A percentile compares a stretch with the other conserved stretches of the same genome.
Evolutionary conservation across 2,797 vertebrate species (phyloP).

Genomic region (Naso thynnoides): DNA sequence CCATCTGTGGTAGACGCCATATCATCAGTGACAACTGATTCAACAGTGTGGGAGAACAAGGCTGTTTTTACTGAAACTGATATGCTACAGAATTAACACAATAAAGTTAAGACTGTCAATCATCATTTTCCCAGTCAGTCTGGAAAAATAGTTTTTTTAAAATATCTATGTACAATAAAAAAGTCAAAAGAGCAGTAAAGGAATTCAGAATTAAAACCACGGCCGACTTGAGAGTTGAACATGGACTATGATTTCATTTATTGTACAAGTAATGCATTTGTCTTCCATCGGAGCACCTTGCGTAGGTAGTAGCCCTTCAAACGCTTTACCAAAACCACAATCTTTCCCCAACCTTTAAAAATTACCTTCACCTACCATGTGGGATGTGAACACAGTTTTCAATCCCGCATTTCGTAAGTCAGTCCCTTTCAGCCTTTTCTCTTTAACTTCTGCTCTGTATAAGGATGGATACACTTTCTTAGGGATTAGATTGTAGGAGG

Average conservation of each 20-base stretch:
- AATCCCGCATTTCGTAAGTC: background rate
- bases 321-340: background rate
- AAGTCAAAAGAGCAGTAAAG: background rate
- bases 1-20: slow-evolving; percentile 32
- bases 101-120: slow-evolving; percentile 23
- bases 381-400: background rate
- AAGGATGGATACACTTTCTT: background rate
- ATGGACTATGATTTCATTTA: background rate
- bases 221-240: background rate
- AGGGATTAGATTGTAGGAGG: too few relatives aligned
- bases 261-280: background rate
- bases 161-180: background rate
- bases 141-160: slow-evolving; percentile 20
- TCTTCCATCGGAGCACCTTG: background rate
- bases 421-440: background rate
- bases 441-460: background rate
- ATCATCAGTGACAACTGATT: slow-evolving; percentile 43
- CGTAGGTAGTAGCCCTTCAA: background rate
- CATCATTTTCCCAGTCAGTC: slow-evolving; percentile 12
- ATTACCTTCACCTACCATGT: background rate
- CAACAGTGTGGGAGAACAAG: slow-evolving; percentile 15
- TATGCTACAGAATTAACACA: slow-evolving; percentile 15
- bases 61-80: slow-evolving; percentile 43
- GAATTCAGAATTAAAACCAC: background rate
- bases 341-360: background rate